These are phyloP conservation scores for Oceanodroma tethys DNA, from an alignment of 2,113 vertebrate species.

Conservation along the genomic window DNA sequence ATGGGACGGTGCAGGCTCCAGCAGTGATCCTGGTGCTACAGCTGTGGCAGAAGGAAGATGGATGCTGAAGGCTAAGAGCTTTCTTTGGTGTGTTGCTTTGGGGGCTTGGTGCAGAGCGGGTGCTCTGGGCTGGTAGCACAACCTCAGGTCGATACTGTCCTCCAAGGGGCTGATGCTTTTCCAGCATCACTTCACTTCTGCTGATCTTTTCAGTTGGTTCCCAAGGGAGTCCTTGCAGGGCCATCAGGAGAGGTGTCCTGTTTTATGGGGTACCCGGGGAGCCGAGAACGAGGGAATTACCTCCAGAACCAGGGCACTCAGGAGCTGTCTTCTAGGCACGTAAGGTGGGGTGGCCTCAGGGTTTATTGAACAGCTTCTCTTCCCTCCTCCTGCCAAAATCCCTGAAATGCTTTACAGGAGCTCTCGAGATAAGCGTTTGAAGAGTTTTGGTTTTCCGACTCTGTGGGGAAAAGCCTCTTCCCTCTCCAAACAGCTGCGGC, in stretches of 20 bases:
- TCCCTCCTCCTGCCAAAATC: background rate
- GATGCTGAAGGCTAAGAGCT: background rate
- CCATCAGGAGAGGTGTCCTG: background rate
- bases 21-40: background rate
- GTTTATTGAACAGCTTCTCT: background rate
- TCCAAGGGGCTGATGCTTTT: background rate
- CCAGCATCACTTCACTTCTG: background rate
- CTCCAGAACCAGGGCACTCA: background rate
- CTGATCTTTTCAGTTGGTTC: background rate
- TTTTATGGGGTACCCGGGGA: background rate
- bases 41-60: background rate
- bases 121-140: background rate
- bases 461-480: background rate
- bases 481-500: background rate
- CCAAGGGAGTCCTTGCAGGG: background rate
- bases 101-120: background rate
- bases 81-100: background rate
- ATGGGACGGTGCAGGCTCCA: background rate
- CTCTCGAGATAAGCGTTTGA: background rate
- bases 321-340: background rate
- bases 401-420: background rate
- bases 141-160: accelerated
- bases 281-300: background rate
- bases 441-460: background rate
- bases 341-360: background rate